Evolutionary conservation across 2,113 vertebrate genomes (phyloP).

Genomic region (Tragelaphus strepsiceros): DNA sequence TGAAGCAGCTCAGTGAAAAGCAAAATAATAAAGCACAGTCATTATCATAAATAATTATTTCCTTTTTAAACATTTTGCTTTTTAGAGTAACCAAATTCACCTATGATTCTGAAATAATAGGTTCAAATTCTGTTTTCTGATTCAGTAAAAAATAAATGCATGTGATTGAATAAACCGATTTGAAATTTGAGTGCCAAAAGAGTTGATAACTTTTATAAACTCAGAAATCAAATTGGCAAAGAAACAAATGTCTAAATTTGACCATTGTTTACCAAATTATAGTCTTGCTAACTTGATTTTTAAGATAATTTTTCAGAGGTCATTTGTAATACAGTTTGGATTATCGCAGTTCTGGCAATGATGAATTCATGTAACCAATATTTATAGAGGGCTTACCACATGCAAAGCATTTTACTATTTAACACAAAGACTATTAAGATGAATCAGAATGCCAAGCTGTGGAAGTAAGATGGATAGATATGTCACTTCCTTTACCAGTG

Average conservation of each 20-base stretch:
- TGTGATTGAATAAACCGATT: constrained; percentile 3
- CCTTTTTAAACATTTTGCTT: not conserved
- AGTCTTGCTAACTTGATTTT: not conserved
- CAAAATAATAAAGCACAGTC: not conserved
- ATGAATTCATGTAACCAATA: not conserved
- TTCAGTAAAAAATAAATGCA: not conserved
- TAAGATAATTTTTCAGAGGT: not conserved
- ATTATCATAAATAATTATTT: not conserved
- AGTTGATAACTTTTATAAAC: not conserved
- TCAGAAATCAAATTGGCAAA: not conserved
- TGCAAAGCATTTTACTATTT: not conserved
- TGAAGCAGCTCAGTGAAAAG: not conserved
- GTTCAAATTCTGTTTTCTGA: not conserved
- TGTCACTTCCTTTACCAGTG: not conserved
- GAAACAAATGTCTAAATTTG: not conserved
- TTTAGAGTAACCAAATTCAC: not conserved
- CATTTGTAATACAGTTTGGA: not conserved
- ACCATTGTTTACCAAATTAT: not conserved
- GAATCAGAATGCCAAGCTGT: not conserved
- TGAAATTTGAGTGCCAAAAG: not conserved
- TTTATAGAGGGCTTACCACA: not conserved
- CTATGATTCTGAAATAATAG: not conserved
- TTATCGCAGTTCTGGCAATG: not conserved
- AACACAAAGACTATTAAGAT: not conserved
- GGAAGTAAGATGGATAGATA: not conserved